Evolutionary conservation across 2,113 vertebrate species (phyloP).

Genomic region (Petromus typicus): DNA sequence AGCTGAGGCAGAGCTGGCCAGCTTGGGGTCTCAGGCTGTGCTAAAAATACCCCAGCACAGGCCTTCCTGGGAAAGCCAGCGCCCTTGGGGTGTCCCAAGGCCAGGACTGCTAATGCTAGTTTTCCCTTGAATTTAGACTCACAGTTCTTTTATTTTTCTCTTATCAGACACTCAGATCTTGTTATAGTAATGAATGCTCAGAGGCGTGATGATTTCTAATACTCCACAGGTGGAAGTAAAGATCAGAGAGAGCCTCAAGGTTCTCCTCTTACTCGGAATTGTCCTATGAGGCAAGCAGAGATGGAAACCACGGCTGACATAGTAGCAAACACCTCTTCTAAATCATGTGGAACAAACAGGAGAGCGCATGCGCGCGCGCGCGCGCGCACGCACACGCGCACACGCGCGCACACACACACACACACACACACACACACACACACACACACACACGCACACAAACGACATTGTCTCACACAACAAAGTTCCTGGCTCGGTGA

Average conservation of each 20-base stretch:
- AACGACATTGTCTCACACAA: background rate
- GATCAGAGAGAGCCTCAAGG: background rate
- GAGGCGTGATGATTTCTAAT: background rate
- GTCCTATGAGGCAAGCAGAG: constrained; percentile 18
- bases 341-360: background rate
- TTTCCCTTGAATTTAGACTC: background rate
- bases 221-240: background rate
- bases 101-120: background rate
- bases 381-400: background rate
- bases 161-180: background rate
- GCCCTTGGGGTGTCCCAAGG: background rate
- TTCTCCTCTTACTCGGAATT: constrained; percentile 5
- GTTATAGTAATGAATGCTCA: background rate
- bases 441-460: background rate
- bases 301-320: background rate
- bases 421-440: background rate
- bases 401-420: background rate
- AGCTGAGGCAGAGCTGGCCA: background rate
- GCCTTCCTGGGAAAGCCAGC: no score
- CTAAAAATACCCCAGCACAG: background rate
- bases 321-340: background rate
- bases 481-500: background rate
- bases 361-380: no score
- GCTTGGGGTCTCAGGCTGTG: background rate
- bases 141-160: background rate